phyloP scores from a whole-genome alignment of 2,797 vertebrate species.

The Bovichtus diacanthus region DNA sequence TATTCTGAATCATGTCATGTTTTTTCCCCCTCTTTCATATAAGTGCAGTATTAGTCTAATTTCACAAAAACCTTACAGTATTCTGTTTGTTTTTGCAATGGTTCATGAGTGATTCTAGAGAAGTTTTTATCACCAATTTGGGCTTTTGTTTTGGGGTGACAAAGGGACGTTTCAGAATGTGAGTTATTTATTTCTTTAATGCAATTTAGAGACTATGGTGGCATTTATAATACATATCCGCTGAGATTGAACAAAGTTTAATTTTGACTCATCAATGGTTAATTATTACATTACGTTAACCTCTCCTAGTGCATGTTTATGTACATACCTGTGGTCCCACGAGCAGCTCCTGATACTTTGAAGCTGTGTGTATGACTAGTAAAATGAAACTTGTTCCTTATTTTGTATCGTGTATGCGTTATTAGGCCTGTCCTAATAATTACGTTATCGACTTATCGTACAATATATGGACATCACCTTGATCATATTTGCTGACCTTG shows the following conservation, averaged over 20 bases:
- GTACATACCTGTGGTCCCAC: background rate
- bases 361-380: background rate
- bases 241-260: background rate
- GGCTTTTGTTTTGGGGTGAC: background rate
- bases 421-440: no score
- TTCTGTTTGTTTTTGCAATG: background rate
- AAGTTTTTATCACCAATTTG: background rate
- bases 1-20: background rate
- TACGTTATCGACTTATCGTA: no score
- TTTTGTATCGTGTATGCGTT: no score
- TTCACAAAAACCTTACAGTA: background rate
- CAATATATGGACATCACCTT: no score
- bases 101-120: background rate
- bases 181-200: background rate
- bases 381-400: no score
- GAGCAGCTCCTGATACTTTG: background rate
- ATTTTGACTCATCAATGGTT: background rate
- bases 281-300: background rate
- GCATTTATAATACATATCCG: background rate
- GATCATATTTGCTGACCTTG: no score
- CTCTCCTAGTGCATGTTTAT: background rate
- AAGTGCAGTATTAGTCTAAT: background rate
- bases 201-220: background rate
- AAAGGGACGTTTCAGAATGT: background rate
- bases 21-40: background rate